Evolutionary conservation across 1,140 invertebrate species (phyloP).

Genomic region (Diploscapter pachys): DNA sequence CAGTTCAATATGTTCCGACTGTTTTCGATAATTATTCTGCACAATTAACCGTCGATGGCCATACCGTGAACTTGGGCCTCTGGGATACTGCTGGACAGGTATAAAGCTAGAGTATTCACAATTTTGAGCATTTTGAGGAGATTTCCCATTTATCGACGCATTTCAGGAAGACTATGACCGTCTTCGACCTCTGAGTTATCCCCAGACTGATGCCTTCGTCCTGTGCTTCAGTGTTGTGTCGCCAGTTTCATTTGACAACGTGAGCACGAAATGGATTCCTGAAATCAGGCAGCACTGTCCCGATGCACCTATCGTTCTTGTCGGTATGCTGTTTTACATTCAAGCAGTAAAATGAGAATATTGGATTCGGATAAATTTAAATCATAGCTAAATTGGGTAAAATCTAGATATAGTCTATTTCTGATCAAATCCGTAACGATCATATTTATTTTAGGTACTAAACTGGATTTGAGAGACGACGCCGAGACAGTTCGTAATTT

Average conservation of each 20-base stretch:
- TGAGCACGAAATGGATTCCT: slow-evolving; percentile 77
- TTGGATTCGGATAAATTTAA: not conserved
- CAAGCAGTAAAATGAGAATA: not conserved
- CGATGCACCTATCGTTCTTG: slow-evolving; percentile 83
- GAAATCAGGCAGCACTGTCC: slow-evolving; percentile 85
- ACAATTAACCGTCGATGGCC: slow-evolving; percentile 80
- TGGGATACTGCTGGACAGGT: slow-evolving; percentile 80
- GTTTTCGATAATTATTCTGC: slow-evolving; percentile 71
- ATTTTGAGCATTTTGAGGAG: too few relatives aligned
- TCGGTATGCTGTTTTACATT: slow-evolving; percentile 65
- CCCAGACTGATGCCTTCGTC: slow-evolving; percentile 84
- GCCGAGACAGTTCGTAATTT: slow-evolving; percentile 72
- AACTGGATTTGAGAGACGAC: slow-evolving; percentile 81
- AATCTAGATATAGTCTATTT: not conserved
- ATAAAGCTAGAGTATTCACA: too few relatives aligned
- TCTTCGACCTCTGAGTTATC: slow-evolving; percentile 82
- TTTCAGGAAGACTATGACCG: slow-evolving; percentile 83
- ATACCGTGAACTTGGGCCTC: slow-evolving; percentile 79
- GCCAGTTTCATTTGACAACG: slow-evolving; percentile 81
- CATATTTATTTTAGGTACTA: slow-evolving; percentile 48
- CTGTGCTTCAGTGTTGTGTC: slow-evolving; percentile 87
- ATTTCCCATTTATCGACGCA: not conserved
- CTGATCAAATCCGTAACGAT: not conserved
- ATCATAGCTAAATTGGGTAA: not conserved
- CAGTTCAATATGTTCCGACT: slow-evolving; percentile 84